A percentile compares a stretch with the other conserved stretches of the same genome.
Conservation (phyloP, 2,797 vertebrate genomes). For the Cyclura pinguis region DNA sequence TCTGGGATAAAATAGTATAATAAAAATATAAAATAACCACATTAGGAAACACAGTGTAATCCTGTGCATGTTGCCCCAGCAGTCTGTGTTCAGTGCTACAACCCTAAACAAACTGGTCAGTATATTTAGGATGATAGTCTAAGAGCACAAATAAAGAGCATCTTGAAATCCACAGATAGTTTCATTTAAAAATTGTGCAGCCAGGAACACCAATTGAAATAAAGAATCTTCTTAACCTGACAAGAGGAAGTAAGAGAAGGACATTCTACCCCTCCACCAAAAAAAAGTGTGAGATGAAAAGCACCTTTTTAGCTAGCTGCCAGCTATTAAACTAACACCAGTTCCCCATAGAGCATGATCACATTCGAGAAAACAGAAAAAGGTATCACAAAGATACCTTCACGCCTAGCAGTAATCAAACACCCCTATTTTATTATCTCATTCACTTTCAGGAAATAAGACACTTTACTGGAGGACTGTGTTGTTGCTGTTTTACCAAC, state of each 20-base stretch:
- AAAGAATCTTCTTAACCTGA: neutral
- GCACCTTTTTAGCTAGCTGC: neutral
- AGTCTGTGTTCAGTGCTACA: neutral
- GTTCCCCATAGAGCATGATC: neutral
- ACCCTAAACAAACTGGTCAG: neutral
- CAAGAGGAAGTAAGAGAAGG: neutral
- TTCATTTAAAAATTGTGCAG: neutral
- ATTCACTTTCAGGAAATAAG: neutral
- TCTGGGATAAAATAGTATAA: slow-evolving; percentile 8
- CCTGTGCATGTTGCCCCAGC: neutral
- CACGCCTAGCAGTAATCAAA: neutral
- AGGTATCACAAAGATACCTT: neutral
- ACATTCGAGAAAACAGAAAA: neutral
- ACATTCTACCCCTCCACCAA: neutral
- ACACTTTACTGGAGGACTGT: neutral
- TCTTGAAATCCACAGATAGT: neutral
- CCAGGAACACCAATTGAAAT: neutral
- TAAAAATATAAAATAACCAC: neutral
- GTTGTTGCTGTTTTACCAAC: too few species aligned
- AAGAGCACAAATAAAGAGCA: neutral
- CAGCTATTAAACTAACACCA: neutral
- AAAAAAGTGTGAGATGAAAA: neutral
- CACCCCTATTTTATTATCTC: neutral
- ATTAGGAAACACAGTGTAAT: neutral
- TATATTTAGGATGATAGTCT: neutral